Evolutionary conservation across 1,140 invertebrate genomes (phyloP).

Genomic region (Trichoplusia ni): DNA sequence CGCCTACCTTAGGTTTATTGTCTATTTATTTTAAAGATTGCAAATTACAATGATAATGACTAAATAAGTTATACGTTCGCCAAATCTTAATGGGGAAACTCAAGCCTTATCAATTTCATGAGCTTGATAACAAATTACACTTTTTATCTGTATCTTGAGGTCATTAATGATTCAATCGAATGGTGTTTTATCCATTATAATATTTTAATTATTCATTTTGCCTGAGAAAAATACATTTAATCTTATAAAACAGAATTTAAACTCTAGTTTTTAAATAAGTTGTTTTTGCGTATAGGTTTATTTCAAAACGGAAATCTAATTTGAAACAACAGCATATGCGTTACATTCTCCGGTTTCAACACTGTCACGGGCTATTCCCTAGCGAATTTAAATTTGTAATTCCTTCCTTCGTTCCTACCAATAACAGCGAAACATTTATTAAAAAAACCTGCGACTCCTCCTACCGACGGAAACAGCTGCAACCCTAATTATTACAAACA

Average conservation of each 20-base stretch:
- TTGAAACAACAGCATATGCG: constrained; percentile 67
- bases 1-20: constrained; percentile 4
- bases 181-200: neutral
- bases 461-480: constrained; percentile 77
- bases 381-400: constrained; percentile 79
- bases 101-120: neutral
- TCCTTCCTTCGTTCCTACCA: constrained; percentile 63
- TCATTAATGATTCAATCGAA: neutral
- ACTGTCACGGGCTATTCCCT: constrained; percentile 55
- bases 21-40: neutral
- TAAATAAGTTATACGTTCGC: neutral
- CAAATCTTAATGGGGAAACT: neutral
- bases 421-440: constrained; percentile 67
- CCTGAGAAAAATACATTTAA: too few relatives aligned
- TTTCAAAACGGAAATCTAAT: constrained; percentile 56
- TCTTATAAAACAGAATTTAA: too few relatives aligned
- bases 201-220: too few relatives aligned
- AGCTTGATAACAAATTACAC: neutral
- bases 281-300: too few relatives aligned
- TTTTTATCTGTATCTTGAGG: neutral
- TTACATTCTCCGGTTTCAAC: constrained; percentile 71
- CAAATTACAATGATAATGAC: constrained; percentile 4
- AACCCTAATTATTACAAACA: constrained; percentile 72
- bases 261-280: too few relatives aligned
- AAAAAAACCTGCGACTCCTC: constrained; percentile 65